Evolutionary conservation across 2,113 vertebrate species (phyloP).

Genomic region (Mugil cephalus): DNA sequence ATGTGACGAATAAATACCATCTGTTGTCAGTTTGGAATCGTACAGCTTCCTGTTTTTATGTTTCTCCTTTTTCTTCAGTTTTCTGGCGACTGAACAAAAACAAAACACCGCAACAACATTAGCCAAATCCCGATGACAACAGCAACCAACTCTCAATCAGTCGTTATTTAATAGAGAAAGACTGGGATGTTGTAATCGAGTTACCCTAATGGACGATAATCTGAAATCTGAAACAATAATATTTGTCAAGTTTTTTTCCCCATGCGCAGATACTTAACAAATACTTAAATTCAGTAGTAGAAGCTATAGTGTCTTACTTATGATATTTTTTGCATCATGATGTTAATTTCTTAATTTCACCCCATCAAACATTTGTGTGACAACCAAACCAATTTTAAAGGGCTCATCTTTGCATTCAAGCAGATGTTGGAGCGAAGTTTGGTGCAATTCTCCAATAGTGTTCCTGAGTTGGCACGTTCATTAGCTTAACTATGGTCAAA

Average conservation of each 20-base stretch:
- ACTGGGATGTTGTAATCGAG: neutral
- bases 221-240: conserved; percentile 1
- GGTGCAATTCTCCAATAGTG: too few species aligned
- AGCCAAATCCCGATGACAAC: neutral
- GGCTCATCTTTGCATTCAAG: too few species aligned
- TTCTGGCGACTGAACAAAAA: conserved; percentile 89
- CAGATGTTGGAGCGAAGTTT: too few species aligned
- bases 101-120: neutral
- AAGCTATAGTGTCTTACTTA: too few species aligned
- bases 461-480: too few species aligned
- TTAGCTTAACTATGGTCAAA: too few species aligned
- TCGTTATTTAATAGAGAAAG: conserved; percentile 1
- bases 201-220: neutral
- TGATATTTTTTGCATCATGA: too few species aligned
- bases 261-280: too few species aligned
- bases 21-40: conserved; percentile 91
- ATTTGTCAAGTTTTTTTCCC: neutral
- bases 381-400: too few species aligned
- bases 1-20: conserved; percentile 71
- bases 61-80: conserved; percentile 96
- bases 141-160: neutral
- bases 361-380: too few species aligned
- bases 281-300: too few species aligned
- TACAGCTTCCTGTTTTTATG: conserved; percentile 94
- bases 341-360: too few species aligned